Evolutionary conservation across 2,888 invertebrate genomes (phyloP).

Genomic region (Thyatira batis): DNA sequence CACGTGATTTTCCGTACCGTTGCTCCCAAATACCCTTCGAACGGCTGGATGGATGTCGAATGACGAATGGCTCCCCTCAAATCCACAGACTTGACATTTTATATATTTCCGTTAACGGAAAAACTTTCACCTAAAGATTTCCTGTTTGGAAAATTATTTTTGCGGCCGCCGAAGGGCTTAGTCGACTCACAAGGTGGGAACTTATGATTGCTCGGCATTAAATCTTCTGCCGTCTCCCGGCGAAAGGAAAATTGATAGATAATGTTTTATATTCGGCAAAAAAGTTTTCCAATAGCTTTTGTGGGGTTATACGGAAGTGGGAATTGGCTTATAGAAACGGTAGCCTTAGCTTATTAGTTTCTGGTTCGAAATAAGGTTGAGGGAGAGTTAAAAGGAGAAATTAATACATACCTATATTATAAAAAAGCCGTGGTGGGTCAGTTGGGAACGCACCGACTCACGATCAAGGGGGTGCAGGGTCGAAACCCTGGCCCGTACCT

Average conservation of each 20-base stretch:
- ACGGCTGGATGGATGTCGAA: conserved; percentile 19
- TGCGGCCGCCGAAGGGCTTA: neutral
- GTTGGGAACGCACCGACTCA: no score
- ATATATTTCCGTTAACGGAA: conserved; percentile 24
- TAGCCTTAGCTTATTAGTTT: no score
- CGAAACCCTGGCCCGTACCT: no score
- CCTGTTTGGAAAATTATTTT: conserved; percentile 2
- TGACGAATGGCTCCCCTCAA: conserved; percentile 27
- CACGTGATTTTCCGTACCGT: neutral
- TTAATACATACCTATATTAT: no score
- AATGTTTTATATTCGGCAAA: neutral
- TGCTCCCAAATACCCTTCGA: conserved; percentile 15
- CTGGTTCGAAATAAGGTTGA: no score
- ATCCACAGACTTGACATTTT: conserved; percentile 20
- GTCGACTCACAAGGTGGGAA: conserved; percentile 4
- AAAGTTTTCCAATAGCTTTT: neutral
- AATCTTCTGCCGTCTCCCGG: neutral
- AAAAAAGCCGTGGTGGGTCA: no score
- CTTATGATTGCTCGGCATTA: conserved; percentile 2
- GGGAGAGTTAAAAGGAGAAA: no score
- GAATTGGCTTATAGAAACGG: no score
- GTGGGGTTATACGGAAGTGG: neutral
- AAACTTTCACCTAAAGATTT: conserved; percentile 20
- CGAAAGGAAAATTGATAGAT: neutral
- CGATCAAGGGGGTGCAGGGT: no score